Evolutionary conservation across 2,888 invertebrate species (phyloP), one percentile per base, ranked within the genome.

Genomic region (Ceramica pisi): DNA sequence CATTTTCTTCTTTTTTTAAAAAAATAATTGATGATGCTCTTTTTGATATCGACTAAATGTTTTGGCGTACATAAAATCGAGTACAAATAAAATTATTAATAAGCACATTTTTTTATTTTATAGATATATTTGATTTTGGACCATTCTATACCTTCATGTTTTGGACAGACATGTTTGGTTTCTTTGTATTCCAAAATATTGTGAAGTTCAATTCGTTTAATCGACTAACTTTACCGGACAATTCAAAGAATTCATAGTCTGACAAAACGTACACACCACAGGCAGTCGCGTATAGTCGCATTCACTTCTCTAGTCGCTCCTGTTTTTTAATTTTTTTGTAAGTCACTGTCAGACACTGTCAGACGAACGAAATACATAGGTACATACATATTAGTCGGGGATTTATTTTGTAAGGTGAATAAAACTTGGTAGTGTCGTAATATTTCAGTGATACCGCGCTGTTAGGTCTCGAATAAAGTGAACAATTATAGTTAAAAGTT

Each of bases 291-390:
- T 41, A 48, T 46, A 38, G 31, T 60, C 19, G 16, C 10, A 46
- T 41, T 19, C 48, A 0, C 61, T 38, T 35, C 71, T 35, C 71
- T 77, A 55, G 0, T 35, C 9, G 1, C 19, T 3, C 26, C 72
- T 63, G 48, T 74, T 67, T 68, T 77, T n/a, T n/a, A n/a, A n/a
- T n/a, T n/a, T 64, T 71, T 65, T 48, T 66, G 76, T 81, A 68
- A 72, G 60, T 44, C 51, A 68, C 21, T 74, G 74, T 71, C 71
- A 75, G 60, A 46, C 51, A 62, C 21, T 74, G 74, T 75, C 71
- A 75, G 26, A 46, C 44, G 35, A 67, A 57, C n/a, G n/a, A n/a
- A n/a, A n/a, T n/a, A n/a, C n/a, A n/a, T n/a, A n/a, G n/a, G n/a
- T n/a, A n/a, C n/a, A 63, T 66, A 68, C 51, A 68, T 67, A 68